A percentile compares a stretch with the other conserved stretches of the same genome.
These are phyloP conservation scores for Argyresthia goedartella DNA, from an alignment of 2,888 invertebrate species.

Conservation along the genomic window DNA sequence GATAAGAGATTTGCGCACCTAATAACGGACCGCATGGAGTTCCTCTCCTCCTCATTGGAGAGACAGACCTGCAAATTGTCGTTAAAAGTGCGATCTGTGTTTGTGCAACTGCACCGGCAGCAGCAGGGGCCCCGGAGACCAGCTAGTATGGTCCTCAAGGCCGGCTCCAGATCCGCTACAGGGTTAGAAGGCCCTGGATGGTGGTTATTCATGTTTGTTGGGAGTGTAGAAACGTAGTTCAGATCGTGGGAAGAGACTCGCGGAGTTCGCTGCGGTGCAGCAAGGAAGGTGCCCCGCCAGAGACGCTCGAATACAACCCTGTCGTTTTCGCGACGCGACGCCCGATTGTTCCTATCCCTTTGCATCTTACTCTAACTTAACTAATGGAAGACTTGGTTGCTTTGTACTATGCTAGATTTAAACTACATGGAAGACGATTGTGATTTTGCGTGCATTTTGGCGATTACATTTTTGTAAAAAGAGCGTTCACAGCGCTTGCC, in stretches of 20 bases:
- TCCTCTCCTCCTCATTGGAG: constrained; percentile 57
- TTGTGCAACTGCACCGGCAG: constrained; percentile 56
- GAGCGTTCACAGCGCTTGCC: constrained; percentile 29
- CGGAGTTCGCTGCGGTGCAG: constrained; percentile 47
- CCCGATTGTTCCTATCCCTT: constrained; percentile 42
- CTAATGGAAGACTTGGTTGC: constrained; percentile 70
- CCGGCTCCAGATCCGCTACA: constrained; percentile 59
- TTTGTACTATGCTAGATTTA: constrained; percentile 35
- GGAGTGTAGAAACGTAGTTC: constrained; percentile 24
- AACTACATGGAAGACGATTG: constrained; percentile 51
- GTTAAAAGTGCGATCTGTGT: constrained; percentile 38
- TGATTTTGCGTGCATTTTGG: not conserved
- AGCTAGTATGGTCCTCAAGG: constrained; percentile 46
- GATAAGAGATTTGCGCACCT: constrained; percentile 57
- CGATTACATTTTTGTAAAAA: constrained; percentile 34
- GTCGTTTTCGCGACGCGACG: constrained; percentile 67
- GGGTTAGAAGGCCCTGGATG: constrained; percentile 29
- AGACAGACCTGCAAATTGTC: constrained; percentile 70
- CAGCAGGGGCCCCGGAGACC: constrained; percentile 52
- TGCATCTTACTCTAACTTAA: constrained; percentile 54
- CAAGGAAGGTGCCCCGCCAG: constrained; percentile 77
- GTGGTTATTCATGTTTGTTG: constrained; percentile 20
- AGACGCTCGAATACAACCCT: constrained; percentile 78
- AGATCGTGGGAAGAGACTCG: constrained; percentile 46
- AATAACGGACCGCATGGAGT: constrained; percentile 75